Evolutionary conservation across 2,797 vertebrate genomes (phyloP).

Genomic region (Acanthornis magna): DNA sequence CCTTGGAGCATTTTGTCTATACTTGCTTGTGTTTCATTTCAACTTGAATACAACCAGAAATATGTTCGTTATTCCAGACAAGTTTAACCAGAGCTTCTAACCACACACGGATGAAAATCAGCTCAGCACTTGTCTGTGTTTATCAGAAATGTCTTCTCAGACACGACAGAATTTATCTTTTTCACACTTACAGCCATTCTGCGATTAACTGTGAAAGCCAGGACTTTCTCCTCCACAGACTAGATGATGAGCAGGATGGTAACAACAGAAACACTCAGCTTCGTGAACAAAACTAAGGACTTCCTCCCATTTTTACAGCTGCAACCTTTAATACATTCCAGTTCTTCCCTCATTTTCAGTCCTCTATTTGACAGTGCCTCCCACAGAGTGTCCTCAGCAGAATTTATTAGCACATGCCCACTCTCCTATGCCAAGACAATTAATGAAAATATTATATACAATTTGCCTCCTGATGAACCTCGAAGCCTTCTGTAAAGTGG

Average conservation of each 20-base stretch:
- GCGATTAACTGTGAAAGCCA: not conserved
- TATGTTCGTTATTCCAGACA: not conserved
- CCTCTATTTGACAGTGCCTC: not conserved
- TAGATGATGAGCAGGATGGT: not conserved
- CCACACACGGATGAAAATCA: not conserved
- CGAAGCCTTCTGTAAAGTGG: not conserved
- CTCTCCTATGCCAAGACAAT: constrained; percentile 3
- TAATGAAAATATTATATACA: constrained; percentile 13
- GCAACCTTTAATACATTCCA: not conserved
- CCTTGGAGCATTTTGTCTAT: not conserved
- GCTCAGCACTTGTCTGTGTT: not conserved
- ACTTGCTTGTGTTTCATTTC: not conserved
- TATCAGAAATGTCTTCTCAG: not conserved
- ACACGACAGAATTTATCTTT: not conserved
- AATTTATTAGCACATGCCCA: not conserved
- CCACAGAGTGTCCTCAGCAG: not conserved
- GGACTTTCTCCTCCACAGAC: not conserved
- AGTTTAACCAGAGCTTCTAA: not conserved
- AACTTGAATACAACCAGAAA: not conserved
- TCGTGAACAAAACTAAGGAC: not conserved
- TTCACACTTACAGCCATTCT: not conserved
- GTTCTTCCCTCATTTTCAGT: not conserved
- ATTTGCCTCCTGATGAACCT: not conserved
- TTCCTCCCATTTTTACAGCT: not conserved
- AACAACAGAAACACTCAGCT: not conserved